Base-by-base conservation (phyloP, 1,140 invertebrate species). In the Drosophila sturtevanti region DNA sequence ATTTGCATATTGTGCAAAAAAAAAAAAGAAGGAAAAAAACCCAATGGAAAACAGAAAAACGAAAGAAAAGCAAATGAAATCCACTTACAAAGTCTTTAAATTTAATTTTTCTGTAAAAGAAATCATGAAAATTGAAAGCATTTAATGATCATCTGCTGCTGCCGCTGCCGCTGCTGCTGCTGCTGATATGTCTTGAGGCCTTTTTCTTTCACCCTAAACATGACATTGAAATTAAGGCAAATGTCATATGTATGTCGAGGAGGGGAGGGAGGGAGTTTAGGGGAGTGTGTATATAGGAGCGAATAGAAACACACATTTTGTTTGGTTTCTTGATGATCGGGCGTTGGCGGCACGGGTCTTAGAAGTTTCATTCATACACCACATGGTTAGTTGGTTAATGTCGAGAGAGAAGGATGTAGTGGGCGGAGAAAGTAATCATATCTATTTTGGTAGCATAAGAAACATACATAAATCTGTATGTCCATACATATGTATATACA, bases 1-100 rank as follows among this genome's bases (percentile, higher is more conserved):
- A 87, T 87, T 87, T 89, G 85, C 84, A 89, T 89, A 80, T 89
- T 89, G 77, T 80, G 77, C 84, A 87, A 81, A 89, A 82, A 72
- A 65, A 59, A 68, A 71, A 51, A 56, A 75, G 67, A 66, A 18
- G 35, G 14, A 63, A 21, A 56, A 56, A 66, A 51, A 56, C 31
- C 38, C 10, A 44, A 38, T 12, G 27, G 63, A 22, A 54, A 61
- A 61, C 18, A 31, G 56, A 35, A 34, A 31, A 48, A 21, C 38
- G 18, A 55, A 38, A 18, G 38, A 59, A 44, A 67, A 66, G 27
- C 64, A 78, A 87, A 80, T 66, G 56, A 84, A 84, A 78, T 89
- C 79, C 80, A 84, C 79, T 89, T 89, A 84, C 84, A 89, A 72
- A 80, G 79, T 89, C 79, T 89, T 87, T 84, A 87, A 89, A 89